Evolutionary conservation across 2,113 vertebrate species (phyloP), one percentile per base, ranked within the genome.

Genomic region (Accipiter virgatus): DNA sequence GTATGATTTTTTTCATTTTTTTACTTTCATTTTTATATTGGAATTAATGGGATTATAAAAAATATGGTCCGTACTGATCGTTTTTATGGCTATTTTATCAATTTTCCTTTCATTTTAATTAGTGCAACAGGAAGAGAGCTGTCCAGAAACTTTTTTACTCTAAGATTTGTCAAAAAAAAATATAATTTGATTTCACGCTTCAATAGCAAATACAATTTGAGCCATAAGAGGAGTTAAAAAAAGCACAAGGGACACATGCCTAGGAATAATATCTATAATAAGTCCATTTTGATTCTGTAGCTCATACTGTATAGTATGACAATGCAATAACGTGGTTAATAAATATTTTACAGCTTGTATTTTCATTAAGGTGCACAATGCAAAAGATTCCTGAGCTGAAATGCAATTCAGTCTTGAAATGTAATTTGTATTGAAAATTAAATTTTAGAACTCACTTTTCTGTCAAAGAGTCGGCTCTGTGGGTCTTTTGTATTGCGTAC

Each of bases 61-160:
- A 82, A 59, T 53, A 23, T 50, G 1, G 18, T 67, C 43, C 25
- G 55, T 50, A 61, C 48, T 77, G 42, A 50, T 50, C 21, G 10
- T 20, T 77, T 90, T 88, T 67, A 72, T 82, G 72, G 32, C 31
- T 34, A 10, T 72, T 95, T 97, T 79, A 94, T 31, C 34, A 8
- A 34, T 94, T 94, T 93, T 43, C 32, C 58, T 34, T 87, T 95
- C 9, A 48, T 74, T 96, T 96, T 90, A 91, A 50, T 85, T 91
- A 77, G 40, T 36, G 17, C 26, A 89, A 56, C 18, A 93, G 31
- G 63, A 91, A 93, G 21, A 90, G 21, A 73, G 16, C 52, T 75
- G 36, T 63, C 59, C 71, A 95, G 74, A 92, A 94, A 83, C 7
- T 21, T 81, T 93, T 75, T 36, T 62, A n/a, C 32, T 67, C 58